Evolutionary conservation across 1,140 invertebrate species (phyloP).

Genomic region (Papilio helenus): DNA sequence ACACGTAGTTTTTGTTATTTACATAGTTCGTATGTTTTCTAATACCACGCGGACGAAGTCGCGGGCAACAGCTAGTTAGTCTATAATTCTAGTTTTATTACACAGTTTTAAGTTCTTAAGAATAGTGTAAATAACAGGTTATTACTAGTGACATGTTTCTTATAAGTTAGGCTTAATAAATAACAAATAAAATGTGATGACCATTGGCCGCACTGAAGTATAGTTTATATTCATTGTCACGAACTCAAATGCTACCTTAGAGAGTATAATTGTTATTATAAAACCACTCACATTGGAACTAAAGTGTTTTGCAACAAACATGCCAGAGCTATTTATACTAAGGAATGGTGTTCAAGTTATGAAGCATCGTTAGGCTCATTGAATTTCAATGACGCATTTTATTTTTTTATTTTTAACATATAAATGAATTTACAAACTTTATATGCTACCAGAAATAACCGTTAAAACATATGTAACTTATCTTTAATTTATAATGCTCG

Average conservation of each 20-base stretch:
- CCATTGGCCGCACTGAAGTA: neutral
- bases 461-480: neutral
- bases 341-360: neutral
- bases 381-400: constrained; percentile 9
- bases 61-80: too few species aligned
- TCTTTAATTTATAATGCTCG: too few species aligned
- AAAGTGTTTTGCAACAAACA: constrained; percentile 20
- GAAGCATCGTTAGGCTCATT: neutral
- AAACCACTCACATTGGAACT: neutral
- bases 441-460: neutral
- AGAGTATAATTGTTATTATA: neutral
- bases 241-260: neutral
- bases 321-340: neutral
- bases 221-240: constrained; percentile 24
- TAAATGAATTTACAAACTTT: neutral
- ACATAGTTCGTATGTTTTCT: too few species aligned
- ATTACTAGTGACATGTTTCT: neutral
- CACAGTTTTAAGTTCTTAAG: neutral
- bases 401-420: constrained; percentile 22
- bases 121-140: neutral
- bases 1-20: too few species aligned
- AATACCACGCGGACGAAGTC: too few species aligned
- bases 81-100: too few species aligned
- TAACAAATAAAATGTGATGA: neutral
- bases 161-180: neutral